Conservation (phyloP, 2,113 vertebrate species). For the Eulacestoma nigropectus region DNA sequence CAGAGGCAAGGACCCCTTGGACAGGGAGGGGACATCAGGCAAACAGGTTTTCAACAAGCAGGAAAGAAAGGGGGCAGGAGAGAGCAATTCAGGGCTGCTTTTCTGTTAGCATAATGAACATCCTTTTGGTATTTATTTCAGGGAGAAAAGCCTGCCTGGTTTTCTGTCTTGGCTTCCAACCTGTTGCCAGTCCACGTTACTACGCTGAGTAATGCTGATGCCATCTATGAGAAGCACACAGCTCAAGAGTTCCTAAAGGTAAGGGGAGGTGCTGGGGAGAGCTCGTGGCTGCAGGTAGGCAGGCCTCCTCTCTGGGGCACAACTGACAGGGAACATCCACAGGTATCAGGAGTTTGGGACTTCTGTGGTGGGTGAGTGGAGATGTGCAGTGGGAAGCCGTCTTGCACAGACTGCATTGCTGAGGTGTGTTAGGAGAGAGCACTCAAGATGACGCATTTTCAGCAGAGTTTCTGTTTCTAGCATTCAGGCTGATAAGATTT, state of each 20-base stretch:
- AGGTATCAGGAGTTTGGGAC: neutral
- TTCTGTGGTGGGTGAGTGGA: neutral
- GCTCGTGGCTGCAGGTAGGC: neutral
- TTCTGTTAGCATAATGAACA: neutral
- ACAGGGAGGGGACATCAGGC: neutral
- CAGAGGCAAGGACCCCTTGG: neutral
- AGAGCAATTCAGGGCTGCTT: neutral
- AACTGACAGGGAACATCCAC: neutral
- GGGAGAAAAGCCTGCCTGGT: conserved; percentile 85
- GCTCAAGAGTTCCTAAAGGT: conserved; percentile 82
- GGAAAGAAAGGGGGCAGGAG: neutral
- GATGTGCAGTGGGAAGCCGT: neutral
- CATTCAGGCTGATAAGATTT: neutral
- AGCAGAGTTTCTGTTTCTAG: neutral
- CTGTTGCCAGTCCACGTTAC: conserved; percentile 80
- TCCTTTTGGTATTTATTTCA: conserved; percentile 41
- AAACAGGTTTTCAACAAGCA: neutral
- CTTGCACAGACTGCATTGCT: neutral
- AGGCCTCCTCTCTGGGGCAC: neutral
- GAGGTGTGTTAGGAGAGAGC: neutral
- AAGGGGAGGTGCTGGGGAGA: neutral
- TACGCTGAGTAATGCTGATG: conserved; percentile 75
- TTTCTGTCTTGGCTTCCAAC: conserved; percentile 84
- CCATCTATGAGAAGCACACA: conserved; percentile 78
- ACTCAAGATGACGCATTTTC: fast-evolving